Evolutionary conservation across 2,113 vertebrate genomes (phyloP), one percentile per base, ranked within the genome.

Genomic region (Psophia crepitans): DNA sequence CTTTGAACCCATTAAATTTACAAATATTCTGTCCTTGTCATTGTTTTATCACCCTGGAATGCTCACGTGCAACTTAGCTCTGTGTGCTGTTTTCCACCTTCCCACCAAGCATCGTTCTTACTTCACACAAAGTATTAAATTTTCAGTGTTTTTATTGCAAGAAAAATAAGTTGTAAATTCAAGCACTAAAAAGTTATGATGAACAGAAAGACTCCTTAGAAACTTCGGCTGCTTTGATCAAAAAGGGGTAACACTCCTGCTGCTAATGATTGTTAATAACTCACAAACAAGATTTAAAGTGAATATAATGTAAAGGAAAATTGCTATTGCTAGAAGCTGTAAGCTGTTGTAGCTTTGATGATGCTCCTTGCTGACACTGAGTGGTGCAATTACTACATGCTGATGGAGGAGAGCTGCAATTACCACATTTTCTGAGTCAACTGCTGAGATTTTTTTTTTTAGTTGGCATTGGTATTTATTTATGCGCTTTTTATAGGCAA

Each of bases 301-400:
- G 83, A 73, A 37, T 61, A 54, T 89, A 79, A 46, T 3, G 23
- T 86, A 92, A 66, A 90, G 86, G 69, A 22, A 32, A 80, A 83
- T 77, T 77, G 54, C 64, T 81, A 15, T 57, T 82, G 84, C 92
- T 81, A 27, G 87, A 66, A 84, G 48, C 69, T 81, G 44, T 26
- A 39, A 91, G 79, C 78, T 93, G 65, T 82, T 93, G 56, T 57
- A 75, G 82, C 90, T 92, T 90, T 91, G 92, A 93, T 93, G 95
- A 94, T 97, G 81, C 95, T 91, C 89, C 92, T 92, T 94, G 92
- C 87, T 78, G 93, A 95, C 91, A 33, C 94, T 58, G 85, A 96
- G 96, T 89, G 95, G 95, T 90, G 58, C 91, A 86, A 77, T 94
- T 94, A 93, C 91, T 96, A 93, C 85, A 81, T 51, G 80, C 85